Base-by-base conservation (phyloP, 1,140 invertebrate genomes). In the Latrodectus geometricus region DNA sequence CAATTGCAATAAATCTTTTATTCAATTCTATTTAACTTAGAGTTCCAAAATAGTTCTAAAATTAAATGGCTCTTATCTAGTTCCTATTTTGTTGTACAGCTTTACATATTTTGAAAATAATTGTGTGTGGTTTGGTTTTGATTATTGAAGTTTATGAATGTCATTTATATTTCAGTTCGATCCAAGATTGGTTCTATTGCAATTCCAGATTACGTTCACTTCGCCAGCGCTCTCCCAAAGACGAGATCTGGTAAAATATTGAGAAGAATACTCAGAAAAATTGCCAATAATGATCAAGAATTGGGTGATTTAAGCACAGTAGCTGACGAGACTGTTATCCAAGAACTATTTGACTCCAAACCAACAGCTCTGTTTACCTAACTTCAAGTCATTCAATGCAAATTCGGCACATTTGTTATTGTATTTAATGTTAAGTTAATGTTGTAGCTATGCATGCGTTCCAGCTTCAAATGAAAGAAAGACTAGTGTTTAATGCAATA, bases 211-310 rank as follows among this genome's bases (percentile, higher is more conserved):
- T 94, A 95, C 9, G 95, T 99, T 69, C 98, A 99, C 89, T 93
- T 96, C 90, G 97, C 97, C 3, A 96, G 97, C 8, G 95, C 94
- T 2, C 92, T 99, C 73, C 98, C 98, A 0, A 99, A 99, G 92
- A 99, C 98, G 0, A 93, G 98, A 56, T 99, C 97, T 0, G 98
- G 98, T 4, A 99, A 99, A 92, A 99, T 99, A 72, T 99, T 99
- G 97, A 94, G 98, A 68, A 93, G 98, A 88, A 95, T 99, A 75
- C 91, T 99, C 50, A 93, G 97, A 69, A 99, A 99, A 92, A 95
- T 99, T 12, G 97, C 98, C 0, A 92, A 95, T 0, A 95, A 96
- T 52, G 96, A 98, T 89, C 92, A 91, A 54, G 94, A 99, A 88
- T 94, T 99, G 73, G 98, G 98, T 8, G 98, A 99, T 90, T 95